These are phyloP conservation scores for Clinocottus analis DNA, from an alignment of 2,113 vertebrate species.

Conservation along the genomic window DNA sequence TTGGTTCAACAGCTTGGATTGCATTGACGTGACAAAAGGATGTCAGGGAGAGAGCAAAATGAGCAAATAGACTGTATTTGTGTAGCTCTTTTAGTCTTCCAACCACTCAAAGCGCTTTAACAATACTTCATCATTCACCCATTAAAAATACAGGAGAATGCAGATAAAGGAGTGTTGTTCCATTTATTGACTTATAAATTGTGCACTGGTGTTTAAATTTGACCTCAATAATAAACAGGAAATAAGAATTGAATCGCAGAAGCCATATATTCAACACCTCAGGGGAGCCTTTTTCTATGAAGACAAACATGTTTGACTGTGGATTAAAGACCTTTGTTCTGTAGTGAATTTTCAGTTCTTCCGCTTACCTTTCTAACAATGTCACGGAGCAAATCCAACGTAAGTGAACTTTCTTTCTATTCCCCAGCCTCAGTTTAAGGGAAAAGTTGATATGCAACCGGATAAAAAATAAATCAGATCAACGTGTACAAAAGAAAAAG, in stretches of 20 bases:
- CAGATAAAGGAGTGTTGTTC: background rate
- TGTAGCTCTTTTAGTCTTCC: too few relatives aligned
- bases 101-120: too few relatives aligned
- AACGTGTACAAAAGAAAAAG: background rate
- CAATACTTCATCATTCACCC: too few relatives aligned
- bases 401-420: background rate
- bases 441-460: background rate
- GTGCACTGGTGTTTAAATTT: background rate
- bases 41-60: background rate
- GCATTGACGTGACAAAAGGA: slow-evolving; percentile 23
- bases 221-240: background rate
- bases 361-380: too few relatives aligned
- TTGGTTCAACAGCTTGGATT: slow-evolving; percentile 34
- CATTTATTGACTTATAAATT: too few relatives aligned
- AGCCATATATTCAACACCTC: background rate
- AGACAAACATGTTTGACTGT: background rate
- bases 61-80: background rate
- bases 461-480: background rate
- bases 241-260: background rate
- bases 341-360: background rate
- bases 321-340: background rate
- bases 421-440: background rate
- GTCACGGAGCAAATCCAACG: background rate
- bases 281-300: background rate
- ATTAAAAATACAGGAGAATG: too few relatives aligned